Conservation (phyloP, 1,140 invertebrate species). For the Tachypleus tridentatus region DNA sequence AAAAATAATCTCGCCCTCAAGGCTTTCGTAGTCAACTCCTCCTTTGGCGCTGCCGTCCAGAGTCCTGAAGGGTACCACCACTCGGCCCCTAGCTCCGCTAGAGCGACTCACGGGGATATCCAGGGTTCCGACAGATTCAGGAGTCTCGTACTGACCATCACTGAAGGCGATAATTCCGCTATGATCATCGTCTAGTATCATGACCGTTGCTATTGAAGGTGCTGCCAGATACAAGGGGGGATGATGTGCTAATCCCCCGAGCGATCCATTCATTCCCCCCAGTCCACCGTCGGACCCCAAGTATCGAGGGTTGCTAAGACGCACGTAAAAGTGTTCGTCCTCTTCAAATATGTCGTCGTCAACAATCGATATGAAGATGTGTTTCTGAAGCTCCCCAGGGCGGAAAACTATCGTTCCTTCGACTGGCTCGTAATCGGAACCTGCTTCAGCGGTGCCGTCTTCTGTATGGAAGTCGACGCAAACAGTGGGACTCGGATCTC, state of each 20-base stretch:
- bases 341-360: conserved; percentile 99
- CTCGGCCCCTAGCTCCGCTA: conserved; percentile 82
- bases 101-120: conserved; percentile 67
- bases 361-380: conserved; percentile 73
- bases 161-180: conserved; percentile 90
- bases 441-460: conserved; percentile 91
- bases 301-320: conserved; percentile 36
- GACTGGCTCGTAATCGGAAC: conserved; percentile 80
- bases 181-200: conserved; percentile 98
- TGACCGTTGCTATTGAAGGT: conserved; percentile 85
- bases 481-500: conserved; percentile 27
- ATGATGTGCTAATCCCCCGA: not conserved
- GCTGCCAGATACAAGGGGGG: conserved; percentile 44
- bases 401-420: conserved; percentile 76
- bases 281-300: conserved; percentile 12
- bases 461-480: conserved; percentile 87
- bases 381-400: conserved; percentile 69
- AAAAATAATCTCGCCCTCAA: conserved; percentile 74
- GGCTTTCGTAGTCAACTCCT: conserved; percentile 72
- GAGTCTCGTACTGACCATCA: conserved; percentile 66
- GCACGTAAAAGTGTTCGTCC: conserved; percentile 95
- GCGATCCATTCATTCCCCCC: not conserved
- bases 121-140: conserved; percentile 81
- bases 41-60: conserved; percentile 83
- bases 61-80: conserved; percentile 78